A percentile compares a stretch with the other conserved stretches of the same genome.
phyloP scores from a whole-genome alignment of 2,888 invertebrate species.

The Caenorhabditis sp. region DNA sequence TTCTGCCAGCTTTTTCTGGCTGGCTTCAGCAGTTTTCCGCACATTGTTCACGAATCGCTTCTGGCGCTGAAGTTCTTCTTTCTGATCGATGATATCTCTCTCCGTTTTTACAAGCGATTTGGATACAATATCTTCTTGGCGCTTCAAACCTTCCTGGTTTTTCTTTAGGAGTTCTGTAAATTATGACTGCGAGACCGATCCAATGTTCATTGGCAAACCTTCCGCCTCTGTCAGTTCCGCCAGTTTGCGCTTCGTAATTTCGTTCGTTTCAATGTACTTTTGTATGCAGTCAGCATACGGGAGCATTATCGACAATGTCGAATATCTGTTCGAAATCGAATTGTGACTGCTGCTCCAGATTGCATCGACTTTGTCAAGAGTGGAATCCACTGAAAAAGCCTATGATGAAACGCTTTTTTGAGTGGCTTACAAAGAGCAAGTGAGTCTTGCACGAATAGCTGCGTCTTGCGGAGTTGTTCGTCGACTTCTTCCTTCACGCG shows the following conservation, averaged over 20 bases:
- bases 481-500: not conserved
- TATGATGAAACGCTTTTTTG: not conserved
- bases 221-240: not conserved
- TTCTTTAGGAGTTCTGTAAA: not conserved
- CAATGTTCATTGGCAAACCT: not conserved
- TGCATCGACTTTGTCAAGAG: slow-evolving; percentile 11
- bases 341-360: too few species aligned
- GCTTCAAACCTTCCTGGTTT: not conserved
- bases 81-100: not conserved
- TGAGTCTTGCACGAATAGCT: not conserved
- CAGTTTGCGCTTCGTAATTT: too few species aligned
- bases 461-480: not conserved
- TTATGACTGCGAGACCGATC: too few species aligned
- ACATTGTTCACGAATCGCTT: not conserved
- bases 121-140: not conserved
- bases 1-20: not conserved
- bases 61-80: not conserved
- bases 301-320: not conserved
- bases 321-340: too few species aligned
- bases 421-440: not conserved
- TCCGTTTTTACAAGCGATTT: slow-evolving; percentile 4
- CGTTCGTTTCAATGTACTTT: too few species aligned
- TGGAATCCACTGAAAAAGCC: slow-evolving; percentile 14
- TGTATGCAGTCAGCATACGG: slow-evolving; percentile 7
- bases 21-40: not conserved